Base-by-base conservation (phyloP, 2,113 vertebrate genomes). In the Pachyramphus minor region DNA sequence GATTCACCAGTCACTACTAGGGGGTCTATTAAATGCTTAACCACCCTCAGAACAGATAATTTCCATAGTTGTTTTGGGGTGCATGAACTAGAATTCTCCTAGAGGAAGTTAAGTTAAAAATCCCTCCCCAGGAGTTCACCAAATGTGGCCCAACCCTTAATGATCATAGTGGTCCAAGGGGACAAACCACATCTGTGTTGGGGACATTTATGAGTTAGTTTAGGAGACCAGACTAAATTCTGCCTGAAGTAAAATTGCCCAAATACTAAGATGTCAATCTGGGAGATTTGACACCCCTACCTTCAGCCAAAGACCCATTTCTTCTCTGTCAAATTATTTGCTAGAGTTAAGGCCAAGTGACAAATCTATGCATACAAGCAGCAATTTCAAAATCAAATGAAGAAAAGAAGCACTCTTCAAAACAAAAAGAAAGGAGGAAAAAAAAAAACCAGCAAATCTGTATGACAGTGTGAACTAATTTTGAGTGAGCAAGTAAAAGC, bases 211-310 rank as follows among this genome's bases (percentile, higher is more conserved):
- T 14, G 25, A 52, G 50, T 52, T 28, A 47, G 0, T 45, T 73
- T 25, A 62, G 37, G 28, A 73, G 58, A 47, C 33, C 14, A 89
- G 37, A 73, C 37, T 42, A 45, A 39, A 53, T 73, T 76, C 37
- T n/a, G 18, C 9, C 44, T 62, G 14, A 83, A 72, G 4, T 9
- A 78, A 63, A 74, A 55, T 15, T 49, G 67, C 5, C n/a, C 39
- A 64, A 50, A 55, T 25, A 42, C 30, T 39, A 58, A 44, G 2
- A 8, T 15, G 5, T 37, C 6, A 0, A 49, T 22, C 15, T 69
- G 41, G 50, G 11, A 76, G 21, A 59, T 16, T 50, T 3, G 1
- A n/a, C 2, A 1, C 2, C 14, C 42, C 5, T 14, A 42, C 18
- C 37, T 73, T 74, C 73, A 80, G 25, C 35, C 41, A 92, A 15